Evolutionary conservation across 2,113 vertebrate genomes (phyloP).

Genomic region (Hippocampus zosterae): DNA sequence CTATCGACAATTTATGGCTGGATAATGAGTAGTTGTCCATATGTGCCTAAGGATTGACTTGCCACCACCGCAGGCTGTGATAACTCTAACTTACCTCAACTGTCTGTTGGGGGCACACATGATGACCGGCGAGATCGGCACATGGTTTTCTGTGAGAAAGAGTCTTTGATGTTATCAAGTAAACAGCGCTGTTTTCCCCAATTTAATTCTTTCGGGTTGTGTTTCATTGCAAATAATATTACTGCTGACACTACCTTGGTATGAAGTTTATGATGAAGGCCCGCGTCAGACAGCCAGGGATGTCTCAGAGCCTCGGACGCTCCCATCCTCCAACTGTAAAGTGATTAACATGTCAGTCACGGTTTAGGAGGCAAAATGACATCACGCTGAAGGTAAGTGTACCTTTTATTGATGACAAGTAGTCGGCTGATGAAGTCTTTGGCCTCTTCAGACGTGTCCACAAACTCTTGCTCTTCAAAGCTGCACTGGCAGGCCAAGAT

Average conservation of each 20-base stretch:
- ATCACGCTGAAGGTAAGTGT: constrained; percentile 3
- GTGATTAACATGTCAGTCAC: neutral
- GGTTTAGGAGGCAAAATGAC: neutral
- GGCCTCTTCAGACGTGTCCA: constrained; percentile 81
- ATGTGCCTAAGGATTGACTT: too few species aligned
- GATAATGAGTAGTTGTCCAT: too few species aligned
- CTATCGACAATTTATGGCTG: too few species aligned
- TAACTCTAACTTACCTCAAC: constrained; percentile 53
- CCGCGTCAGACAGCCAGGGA: constrained; percentile 85
- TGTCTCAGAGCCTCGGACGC: constrained; percentile 89
- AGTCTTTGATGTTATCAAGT: neutral
- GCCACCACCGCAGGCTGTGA: too few species aligned
- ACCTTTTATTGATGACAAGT: constrained; percentile 90
- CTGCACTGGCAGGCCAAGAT: constrained; percentile 88
- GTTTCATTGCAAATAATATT: neutral
- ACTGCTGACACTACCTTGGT: constrained; percentile 73
- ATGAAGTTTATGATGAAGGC: constrained; percentile 78
- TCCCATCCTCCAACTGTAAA: constrained; percentile 89
- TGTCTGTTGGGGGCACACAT: constrained; percentile 56
- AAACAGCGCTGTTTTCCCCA: neutral
- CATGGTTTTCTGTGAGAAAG: constrained; percentile 68
- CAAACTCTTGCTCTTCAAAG: constrained; percentile 89
- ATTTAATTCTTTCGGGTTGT: neutral
- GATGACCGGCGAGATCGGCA: constrained; percentile 73
- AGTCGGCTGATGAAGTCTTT: constrained; percentile 94